These are phyloP conservation scores for Apoderus coryli DNA, from an alignment of 2,888 invertebrate genomes.

Conservation along the genomic window DNA sequence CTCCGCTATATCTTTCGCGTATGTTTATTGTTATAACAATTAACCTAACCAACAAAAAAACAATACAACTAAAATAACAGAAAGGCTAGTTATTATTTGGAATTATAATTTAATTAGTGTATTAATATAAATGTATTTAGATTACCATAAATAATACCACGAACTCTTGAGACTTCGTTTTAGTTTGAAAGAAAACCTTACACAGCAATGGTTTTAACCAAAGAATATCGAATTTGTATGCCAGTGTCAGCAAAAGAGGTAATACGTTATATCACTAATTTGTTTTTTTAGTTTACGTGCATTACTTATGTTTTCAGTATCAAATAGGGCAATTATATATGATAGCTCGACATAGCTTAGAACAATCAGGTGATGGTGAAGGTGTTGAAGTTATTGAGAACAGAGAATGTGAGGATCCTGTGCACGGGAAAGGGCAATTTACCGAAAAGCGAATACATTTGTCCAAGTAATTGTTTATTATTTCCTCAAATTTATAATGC, in stretches of 20 bases:
- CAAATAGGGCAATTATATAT: slow-evolving; percentile 85
- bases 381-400: slow-evolving; percentile 86
- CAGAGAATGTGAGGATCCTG: slow-evolving; percentile 60
- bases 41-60: too few species aligned
- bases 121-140: too few species aligned
- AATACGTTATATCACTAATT: too few species aligned
- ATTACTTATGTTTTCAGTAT: slow-evolving; percentile 46
- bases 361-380: slow-evolving; percentile 79
- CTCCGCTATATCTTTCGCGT: too few species aligned
- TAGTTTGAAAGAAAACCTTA: too few species aligned
- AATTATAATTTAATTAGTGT: too few species aligned
- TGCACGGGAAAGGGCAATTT: slow-evolving; percentile 71
- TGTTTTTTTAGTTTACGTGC: too few species aligned
- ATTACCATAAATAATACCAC: too few species aligned
- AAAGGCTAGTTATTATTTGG: too few species aligned
- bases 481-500: slow-evolving; percentile 2
- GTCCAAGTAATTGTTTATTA: slow-evolving; percentile 47
- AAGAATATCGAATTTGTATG: slow-evolving; percentile 87
- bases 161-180: too few species aligned
- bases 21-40: too few species aligned
- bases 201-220: slow-evolving; percentile 70
- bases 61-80: too few species aligned
- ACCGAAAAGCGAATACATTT: slow-evolving; percentile 85
- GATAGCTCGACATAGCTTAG: slow-evolving; percentile 87
- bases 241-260: slow-evolving; percentile 87